These are phyloP conservation scores for Achroia grisella DNA, from an alignment of 1,140 invertebrate species.

Conservation along the genomic window DNA sequence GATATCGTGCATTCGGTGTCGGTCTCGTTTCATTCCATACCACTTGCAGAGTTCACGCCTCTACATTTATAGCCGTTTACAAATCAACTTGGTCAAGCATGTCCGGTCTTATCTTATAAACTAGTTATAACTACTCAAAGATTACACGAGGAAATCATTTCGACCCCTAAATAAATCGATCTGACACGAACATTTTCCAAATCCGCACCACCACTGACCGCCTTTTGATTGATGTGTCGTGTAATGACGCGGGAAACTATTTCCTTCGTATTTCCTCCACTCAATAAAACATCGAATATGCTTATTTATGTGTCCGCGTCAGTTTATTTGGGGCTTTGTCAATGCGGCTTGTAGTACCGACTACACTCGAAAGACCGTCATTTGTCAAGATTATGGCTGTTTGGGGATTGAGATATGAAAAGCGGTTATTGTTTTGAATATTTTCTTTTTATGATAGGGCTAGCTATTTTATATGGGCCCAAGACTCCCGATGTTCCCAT, in stretches of 20 bases:
- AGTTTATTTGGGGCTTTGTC: conserved; percentile 68
- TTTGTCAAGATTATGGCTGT: conserved; percentile 70
- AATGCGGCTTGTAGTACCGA: conserved; percentile 57
- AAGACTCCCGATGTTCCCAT: conserved; percentile 21
- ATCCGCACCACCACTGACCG: conserved; percentile 27
- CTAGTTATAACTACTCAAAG: not conserved
- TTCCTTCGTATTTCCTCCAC: conserved; percentile 68
- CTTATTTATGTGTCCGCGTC: conserved; percentile 64
- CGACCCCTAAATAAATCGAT: conserved; percentile 6
- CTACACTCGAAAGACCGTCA: conserved; percentile 64
- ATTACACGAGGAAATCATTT: not conserved
- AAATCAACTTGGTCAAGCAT: conserved; percentile 29
- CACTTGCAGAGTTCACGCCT: conserved; percentile 27
- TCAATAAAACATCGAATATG: conserved; percentile 72
- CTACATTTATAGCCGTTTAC: conserved; percentile 29
- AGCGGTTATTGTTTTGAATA: conserved; percentile 68
- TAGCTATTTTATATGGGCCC: conserved; percentile 23
- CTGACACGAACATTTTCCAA: conserved; percentile 19
- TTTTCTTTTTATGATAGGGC: conserved; percentile 45
- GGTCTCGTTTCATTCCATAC: conserved; percentile 30
- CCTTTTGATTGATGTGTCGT: conserved; percentile 62
- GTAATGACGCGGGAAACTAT: conserved; percentile 69
- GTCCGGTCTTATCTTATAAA: not conserved
- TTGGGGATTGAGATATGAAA: conserved; percentile 66
- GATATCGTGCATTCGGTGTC: conserved; percentile 62